A percentile compares a stretch with the other conserved stretches of the same genome.
These are phyloP conservation scores for Caligus rogercresseyi DNA, from an alignment of 1,140 invertebrate genomes.

Conservation along the genomic window DNA sequence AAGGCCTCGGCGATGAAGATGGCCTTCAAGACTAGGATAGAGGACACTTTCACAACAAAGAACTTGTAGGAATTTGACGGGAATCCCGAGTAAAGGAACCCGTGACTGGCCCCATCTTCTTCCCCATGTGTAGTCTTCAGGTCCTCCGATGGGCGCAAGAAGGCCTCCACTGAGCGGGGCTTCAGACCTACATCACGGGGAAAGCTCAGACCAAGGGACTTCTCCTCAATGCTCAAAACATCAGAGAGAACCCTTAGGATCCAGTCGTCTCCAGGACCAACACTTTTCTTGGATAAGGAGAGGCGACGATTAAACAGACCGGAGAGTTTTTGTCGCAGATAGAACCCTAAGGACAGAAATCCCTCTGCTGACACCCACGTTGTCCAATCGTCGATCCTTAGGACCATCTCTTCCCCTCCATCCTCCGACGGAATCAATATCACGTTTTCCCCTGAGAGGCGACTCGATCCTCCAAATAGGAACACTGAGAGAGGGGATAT, in stretches of 20 bases:
- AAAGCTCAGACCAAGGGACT: neutral
- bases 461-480: conserved; percentile 50
- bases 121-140: too few relatives aligned
- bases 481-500: conserved; percentile 59
- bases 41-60: neutral
- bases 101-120: too few relatives aligned
- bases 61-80: neutral
- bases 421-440: too few relatives aligned
- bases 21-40: neutral
- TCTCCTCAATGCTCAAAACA: neutral
- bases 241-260: neutral
- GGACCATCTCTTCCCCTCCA: too few relatives aligned
- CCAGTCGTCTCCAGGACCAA: neutral
- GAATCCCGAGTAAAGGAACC: too few relatives aligned
- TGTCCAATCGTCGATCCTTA: neutral
- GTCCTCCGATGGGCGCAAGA: too few relatives aligned
- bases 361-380: neutral
- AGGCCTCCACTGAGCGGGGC: neutral
- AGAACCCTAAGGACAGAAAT: neutral
- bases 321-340: neutral
- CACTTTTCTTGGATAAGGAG: neutral
- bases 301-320: neutral
- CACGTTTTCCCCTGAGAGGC: conserved; percentile 40
- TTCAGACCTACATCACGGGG: neutral
- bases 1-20: neutral